Evolutionary conservation across 2,113 vertebrate genomes (phyloP).

Genomic region (Protobothrops mucrosquamatus): DNA sequence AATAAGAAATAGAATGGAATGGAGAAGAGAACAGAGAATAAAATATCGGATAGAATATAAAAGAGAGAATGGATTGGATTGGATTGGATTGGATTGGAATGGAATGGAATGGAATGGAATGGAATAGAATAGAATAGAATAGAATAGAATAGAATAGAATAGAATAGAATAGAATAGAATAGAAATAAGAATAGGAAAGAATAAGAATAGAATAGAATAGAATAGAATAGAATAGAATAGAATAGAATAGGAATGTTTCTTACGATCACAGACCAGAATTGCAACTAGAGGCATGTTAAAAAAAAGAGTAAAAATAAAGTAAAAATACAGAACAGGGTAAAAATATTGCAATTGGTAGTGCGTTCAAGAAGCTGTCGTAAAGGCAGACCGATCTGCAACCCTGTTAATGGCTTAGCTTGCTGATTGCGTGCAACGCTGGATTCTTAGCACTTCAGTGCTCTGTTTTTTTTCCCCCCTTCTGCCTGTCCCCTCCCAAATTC

Average conservation of each 20-base stretch:
- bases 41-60: too few species aligned
- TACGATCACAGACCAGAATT: not conserved
- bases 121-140: too few species aligned
- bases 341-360: not conserved
- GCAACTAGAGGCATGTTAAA: not conserved
- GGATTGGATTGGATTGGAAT: too few species aligned
- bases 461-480: not conserved
- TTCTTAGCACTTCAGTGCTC: not conserved
- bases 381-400: not conserved
- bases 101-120: too few species aligned
- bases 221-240: not conserved
- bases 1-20: too few species aligned
- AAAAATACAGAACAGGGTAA: not conserved
- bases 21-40: too few species aligned
- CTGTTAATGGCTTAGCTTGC: not conserved
- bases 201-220: too few species aligned
- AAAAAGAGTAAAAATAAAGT: not conserved
- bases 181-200: too few species aligned
- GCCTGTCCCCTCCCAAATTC: accelerated
- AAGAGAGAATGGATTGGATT: too few species aligned
- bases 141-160: too few species aligned
- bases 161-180: too few species aligned
- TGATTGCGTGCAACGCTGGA: too few species aligned
- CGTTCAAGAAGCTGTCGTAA: not conserved
- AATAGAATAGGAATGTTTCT: not conserved